Evolutionary conservation across 92 coral and sea anemone genomes (phyloP), one percentile per base, ranked within the genome.

Genomic region (Ricordea florida): DNA sequence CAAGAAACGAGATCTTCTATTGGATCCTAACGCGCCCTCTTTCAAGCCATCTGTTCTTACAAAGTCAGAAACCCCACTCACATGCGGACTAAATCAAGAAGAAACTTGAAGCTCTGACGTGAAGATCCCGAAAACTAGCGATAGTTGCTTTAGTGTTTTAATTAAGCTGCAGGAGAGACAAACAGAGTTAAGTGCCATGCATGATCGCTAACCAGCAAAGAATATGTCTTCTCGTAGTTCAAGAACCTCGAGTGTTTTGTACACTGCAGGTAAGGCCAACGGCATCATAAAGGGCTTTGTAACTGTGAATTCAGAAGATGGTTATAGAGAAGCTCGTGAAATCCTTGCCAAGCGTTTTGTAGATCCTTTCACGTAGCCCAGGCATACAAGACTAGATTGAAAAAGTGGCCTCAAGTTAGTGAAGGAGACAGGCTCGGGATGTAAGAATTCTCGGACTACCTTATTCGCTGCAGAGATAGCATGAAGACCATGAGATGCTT

Each of bases 341-440:
- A n/a, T 57, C 24, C 65, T 57, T 57, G 65, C 65, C 65, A 30
- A 57, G 43, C 42, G 65, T 23, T 57, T 57, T 32, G 57, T 22
- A 15, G 57, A 23, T 24, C 60, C 34, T 52, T 52, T 52, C 60
- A 24, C 33, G 37, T 52, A 52, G 60, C 60, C 29, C 44, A 37
- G 41, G 66, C 44, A n/a, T 59, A 59, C 46, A 59, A 59, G 66
- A 37, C 66, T 17, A 33, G 24, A 13, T 28, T 59, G 66, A 59
- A 21, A 27, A 59, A 34, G 46, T 59, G 66, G 66, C 44, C 66
- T 52, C 60, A 52, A 52, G 60, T 52, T 52, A 52, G 60, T 27
- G 60, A 52, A 52, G 60, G 60, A 52, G 60, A 52, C 30, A 36
- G 60, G 22, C 60, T 23, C 33, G 60, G 33, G 60, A 52, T 52